Percentiles rank a stretch among this genome's conserved stretches.
Conservation (phyloP, 1,140 invertebrate genomes). For the Aphaenogaster floridana region DNA sequence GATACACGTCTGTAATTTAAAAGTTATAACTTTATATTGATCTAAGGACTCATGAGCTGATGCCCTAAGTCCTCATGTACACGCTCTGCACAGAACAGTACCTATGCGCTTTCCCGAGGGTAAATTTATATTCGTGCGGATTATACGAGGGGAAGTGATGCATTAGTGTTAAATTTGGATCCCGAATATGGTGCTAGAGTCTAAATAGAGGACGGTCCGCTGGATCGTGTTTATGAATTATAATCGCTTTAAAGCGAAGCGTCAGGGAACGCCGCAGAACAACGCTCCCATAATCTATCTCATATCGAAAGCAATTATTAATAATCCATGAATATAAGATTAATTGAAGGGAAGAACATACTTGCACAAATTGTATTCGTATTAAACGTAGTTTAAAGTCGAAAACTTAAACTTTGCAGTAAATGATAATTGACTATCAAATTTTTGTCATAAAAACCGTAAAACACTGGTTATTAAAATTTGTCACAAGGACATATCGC, state of each 20-base stretch:
- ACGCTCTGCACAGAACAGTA: background rate
- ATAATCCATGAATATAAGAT: conserved; percentile 43
- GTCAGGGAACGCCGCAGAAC: conserved; percentile 32
- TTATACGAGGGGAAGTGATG: conserved; percentile 56
- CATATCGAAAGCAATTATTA: conserved; percentile 50
- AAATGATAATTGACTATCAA: background rate
- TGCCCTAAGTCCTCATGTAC: background rate
- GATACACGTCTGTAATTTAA: background rate
- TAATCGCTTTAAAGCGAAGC: conserved; percentile 64
- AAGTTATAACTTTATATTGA: background rate
- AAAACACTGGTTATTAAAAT: background rate
- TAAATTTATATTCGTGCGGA: conserved; percentile 58
- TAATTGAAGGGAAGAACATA: background rate
- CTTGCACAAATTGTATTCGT: background rate
- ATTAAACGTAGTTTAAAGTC: background rate
- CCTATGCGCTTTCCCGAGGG: conserved; percentile 38
- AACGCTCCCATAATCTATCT: conserved; percentile 46
- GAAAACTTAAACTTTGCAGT: background rate
- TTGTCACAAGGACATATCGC: background rate
- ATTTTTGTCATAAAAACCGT: too few relatives aligned
- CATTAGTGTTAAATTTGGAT: conserved; percentile 65
- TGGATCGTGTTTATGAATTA: conserved; percentile 60
- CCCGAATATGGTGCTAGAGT: conserved; percentile 39
- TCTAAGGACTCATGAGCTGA: background rate
- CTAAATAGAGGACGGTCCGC: conserved; percentile 54